phyloP scores from a whole-genome alignment of 2,113 vertebrate species.

The Neotragus pygmaeus region DNA sequence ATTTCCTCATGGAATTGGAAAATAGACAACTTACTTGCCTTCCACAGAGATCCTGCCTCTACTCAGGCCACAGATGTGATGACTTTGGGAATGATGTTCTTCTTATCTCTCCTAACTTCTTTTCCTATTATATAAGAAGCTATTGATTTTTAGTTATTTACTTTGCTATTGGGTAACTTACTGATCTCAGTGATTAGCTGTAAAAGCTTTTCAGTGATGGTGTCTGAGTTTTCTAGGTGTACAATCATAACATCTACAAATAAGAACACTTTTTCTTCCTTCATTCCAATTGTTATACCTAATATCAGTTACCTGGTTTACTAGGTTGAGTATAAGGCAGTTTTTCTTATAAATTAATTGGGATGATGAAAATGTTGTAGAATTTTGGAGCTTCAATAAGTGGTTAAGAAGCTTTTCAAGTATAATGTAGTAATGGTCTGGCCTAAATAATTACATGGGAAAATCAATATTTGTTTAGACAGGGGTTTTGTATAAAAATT shows the following conservation, averaged over 20 bases:
- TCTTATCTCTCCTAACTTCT: background rate
- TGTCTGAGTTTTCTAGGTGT: background rate
- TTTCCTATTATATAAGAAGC: background rate
- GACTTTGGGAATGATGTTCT: background rate
- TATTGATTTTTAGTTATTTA: slow-evolving; percentile 23
- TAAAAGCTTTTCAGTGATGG: background rate
- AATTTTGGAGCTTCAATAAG: background rate
- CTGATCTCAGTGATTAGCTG: background rate
- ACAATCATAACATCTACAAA: background rate
- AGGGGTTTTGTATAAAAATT: slow-evolving; percentile 38
- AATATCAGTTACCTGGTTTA: background rate
- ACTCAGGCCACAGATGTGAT: background rate
- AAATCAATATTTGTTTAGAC: slow-evolving; percentile 20
- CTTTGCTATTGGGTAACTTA: background rate
- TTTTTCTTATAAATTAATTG: background rate
- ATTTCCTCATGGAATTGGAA: rapidly evolving
- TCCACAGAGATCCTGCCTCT: background rate
- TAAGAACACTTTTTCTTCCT: background rate
- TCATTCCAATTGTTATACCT: background rate
- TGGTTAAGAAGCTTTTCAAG: background rate
- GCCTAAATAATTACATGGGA: background rate
- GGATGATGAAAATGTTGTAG: background rate
- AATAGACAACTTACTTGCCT: background rate
- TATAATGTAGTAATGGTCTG: background rate
- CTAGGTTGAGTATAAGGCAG: background rate